These are phyloP conservation scores for Pseudorectes ferrugineus DNA, from an alignment of 2,113 vertebrate genomes.

Conservation along the genomic window DNA sequence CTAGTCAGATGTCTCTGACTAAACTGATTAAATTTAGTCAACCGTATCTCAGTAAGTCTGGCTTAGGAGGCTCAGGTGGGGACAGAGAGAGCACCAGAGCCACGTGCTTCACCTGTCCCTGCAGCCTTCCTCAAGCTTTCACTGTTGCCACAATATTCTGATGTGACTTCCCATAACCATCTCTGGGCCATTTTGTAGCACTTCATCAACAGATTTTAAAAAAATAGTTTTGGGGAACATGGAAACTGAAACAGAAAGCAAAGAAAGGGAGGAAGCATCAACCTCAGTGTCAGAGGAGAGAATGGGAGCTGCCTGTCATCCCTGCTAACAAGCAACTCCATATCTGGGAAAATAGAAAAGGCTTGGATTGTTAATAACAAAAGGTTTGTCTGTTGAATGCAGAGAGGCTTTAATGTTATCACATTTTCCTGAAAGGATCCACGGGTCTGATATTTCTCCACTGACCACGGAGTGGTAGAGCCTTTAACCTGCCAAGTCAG, in stretches of 20 bases:
- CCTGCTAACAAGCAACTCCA: not conserved
- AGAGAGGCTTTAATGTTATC: not conserved
- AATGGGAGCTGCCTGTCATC: not conserved
- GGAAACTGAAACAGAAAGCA: not conserved
- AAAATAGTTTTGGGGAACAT: fast-evolving
- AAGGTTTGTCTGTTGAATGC: not conserved
- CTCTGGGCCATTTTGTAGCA: fast-evolving
- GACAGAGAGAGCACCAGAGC: not conserved
- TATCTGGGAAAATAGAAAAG: not conserved
- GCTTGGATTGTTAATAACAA: not conserved
- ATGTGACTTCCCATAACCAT: not conserved
- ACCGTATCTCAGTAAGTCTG: not conserved
- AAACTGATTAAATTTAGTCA: not conserved
- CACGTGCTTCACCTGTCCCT: not conserved
- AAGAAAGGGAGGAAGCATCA: not conserved
- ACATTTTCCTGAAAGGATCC: not conserved
- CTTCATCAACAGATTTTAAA: not conserved
- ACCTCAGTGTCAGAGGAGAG: not conserved
- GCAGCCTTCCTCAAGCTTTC: not conserved
- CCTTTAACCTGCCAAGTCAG: not conserved
- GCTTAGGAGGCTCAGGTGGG: not conserved
- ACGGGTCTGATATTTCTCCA: not conserved
- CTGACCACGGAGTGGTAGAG: not conserved
- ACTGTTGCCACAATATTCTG: not conserved
- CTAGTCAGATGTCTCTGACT: not conserved